These are phyloP conservation scores for Halictus quadricinctus DNA, from an alignment of 2,888 invertebrate genomes.

Conservation along the genomic window DNA sequence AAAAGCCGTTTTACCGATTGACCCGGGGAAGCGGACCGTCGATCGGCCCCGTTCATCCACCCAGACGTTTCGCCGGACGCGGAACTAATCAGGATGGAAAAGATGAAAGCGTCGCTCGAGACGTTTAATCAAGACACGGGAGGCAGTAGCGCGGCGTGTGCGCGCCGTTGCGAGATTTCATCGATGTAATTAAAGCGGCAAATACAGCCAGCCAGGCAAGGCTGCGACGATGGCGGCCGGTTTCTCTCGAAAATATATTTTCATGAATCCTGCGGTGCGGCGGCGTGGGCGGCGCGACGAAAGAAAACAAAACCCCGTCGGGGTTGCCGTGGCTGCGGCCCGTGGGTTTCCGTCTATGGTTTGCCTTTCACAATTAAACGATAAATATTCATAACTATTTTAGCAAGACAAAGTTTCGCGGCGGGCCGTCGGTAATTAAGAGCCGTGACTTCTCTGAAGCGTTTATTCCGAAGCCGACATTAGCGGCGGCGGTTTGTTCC, in stretches of 20 bases:
- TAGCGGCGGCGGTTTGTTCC: slow-evolving; percentile 32
- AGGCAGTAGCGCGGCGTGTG: background rate
- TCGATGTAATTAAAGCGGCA: slow-evolving; percentile 23
- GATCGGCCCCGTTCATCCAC: background rate
- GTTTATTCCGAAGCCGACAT: slow-evolving; percentile 51
- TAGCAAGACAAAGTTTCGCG: slow-evolving; percentile 44
- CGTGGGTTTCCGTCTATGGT: slow-evolving; percentile 6
- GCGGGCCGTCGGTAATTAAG: slow-evolving; percentile 60
- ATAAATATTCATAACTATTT: slow-evolving; percentile 64
- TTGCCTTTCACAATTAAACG: slow-evolving; percentile 51
- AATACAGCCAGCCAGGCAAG: background rate
- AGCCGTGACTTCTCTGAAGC: slow-evolving; percentile 48
- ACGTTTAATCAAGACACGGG: slow-evolving; percentile 23
- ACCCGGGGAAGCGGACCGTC: background rate
- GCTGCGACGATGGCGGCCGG: background rate
- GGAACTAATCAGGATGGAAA: slow-evolving; percentile 27
- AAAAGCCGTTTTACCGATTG: slow-evolving; percentile 23
- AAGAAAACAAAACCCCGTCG: slow-evolving; percentile 40
- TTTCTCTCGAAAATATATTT: slow-evolving; percentile 32
- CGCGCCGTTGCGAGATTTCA: background rate
- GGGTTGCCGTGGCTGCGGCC: slow-evolving; percentile 6
- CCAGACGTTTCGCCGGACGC: background rate
- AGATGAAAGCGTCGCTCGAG: slow-evolving; percentile 20
- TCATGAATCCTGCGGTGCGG: slow-evolving; percentile 9
- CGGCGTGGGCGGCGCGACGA: background rate